Evolutionary conservation across 2,797 vertebrate species (phyloP), one percentile per base, ranked within the genome.

Genomic region (Garrulus glandarius): DNA sequence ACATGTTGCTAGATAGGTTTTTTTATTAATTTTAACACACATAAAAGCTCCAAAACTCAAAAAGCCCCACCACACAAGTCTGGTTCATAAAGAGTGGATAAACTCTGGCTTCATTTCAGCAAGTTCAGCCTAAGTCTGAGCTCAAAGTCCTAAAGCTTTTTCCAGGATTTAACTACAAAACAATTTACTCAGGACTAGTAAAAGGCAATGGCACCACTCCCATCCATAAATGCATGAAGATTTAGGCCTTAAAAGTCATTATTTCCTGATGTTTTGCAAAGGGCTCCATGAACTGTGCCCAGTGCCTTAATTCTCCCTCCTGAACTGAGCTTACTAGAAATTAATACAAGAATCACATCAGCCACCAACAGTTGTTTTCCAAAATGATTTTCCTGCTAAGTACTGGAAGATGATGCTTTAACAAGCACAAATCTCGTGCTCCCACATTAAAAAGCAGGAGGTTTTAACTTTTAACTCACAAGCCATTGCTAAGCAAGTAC

Each of bases 1-100:
- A 6, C 1, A 9, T 3, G 20, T 23, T 36, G 15, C 16, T 11
- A 23, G 23, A 27, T 3, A 30, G 13, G 11, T 41, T 49, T 89
- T 89, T 49, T 39, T 53, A 64, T 71, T 60, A 10, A 70, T 37
- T 61, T 56, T 19, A 43, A n/a, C 5, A 24, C 4, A n/a, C n/a
- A 21, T 24, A 30, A 26, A 64, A 44, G 2, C 1, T 6, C 15
- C n/a, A 6, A 50, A 52, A 32, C 3, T 37, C 44, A 44, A 60
- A 60, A 49, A 72, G 3, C 2, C 1, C 21, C 34, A 13, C 14
- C 30, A 52, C 6, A 15, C 1, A 4, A 30, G 2, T 22, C 34
- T 67, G 52, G 15, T 29, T 90, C 44, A 16, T 11, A 14, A 87
- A 43, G 15, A 37, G 4, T 5, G 5, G 14, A 71, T 65, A 53